These are phyloP conservation scores for Heliconius congener DNA, from an alignment of 1,140 invertebrate genomes.

Conservation along the genomic window DNA sequence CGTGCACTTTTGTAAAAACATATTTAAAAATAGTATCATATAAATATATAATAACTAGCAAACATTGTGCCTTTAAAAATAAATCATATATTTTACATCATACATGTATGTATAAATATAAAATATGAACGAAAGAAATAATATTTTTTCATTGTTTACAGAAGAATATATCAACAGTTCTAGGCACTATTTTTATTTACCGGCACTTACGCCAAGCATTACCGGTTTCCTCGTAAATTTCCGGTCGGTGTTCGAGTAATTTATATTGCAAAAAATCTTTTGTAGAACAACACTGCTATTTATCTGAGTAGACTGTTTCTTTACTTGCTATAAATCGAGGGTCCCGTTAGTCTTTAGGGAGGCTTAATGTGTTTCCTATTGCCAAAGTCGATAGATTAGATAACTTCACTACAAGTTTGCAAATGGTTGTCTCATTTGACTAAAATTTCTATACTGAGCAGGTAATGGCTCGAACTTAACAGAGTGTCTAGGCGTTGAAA, in stretches of 20 bases:
- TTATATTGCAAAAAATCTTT: conserved; percentile 23
- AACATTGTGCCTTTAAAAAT: too few relatives aligned
- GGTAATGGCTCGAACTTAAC: conserved; percentile 15
- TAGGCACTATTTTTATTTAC: conserved; percentile 12
- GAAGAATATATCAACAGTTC: not conserved
- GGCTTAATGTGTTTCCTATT: conserved; percentile 68
- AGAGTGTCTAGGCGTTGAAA: not conserved
- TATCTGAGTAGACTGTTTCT: conserved; percentile 15
- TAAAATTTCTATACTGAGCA: conserved; percentile 17
- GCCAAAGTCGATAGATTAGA: conserved; percentile 58
- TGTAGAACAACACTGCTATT: conserved; percentile 23
- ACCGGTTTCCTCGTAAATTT: conserved; percentile 10
- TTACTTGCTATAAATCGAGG: conserved; percentile 54
- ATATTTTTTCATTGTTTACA: not conserved
- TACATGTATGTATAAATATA: too few relatives aligned
- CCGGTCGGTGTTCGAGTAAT: not conserved
- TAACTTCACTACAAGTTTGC: conserved; percentile 51
- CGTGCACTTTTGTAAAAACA: too few relatives aligned
- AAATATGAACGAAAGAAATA: not conserved
- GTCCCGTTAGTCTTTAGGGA: conserved; percentile 51
- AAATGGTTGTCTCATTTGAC: conserved; percentile 58
- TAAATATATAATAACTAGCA: too few relatives aligned
- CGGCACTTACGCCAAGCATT: conserved; percentile 13
- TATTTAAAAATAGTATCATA: too few relatives aligned
- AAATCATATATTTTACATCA: too few relatives aligned